Base-by-base conservation (phyloP, 37 sponge, comb jelly and placozoan species). In the Mnemiopsis leidyi region DNA sequence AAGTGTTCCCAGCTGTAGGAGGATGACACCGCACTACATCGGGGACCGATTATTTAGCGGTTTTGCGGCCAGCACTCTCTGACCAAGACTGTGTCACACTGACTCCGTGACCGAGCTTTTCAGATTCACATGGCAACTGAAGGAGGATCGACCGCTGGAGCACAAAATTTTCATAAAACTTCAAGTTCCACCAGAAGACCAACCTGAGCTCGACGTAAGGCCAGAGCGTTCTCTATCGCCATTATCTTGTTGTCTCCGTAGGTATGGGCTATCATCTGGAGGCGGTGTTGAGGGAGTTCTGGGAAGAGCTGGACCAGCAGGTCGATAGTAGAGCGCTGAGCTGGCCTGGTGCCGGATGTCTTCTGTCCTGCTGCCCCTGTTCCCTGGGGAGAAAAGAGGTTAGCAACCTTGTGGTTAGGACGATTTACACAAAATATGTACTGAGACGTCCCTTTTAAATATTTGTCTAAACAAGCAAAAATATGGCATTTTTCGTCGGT, bases 171-270 rank as follows among this genome's bases (percentile, higher is more conserved):
- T 48, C 30, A 71, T 71, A 71, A 29, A 71, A 29, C 20, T 71
- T 71, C 75, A 18, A n/a, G 30, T 29, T 28, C 5, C 75, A 18
- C 13, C 13, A 48, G 61, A 48, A 5, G 13, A 48, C 61, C 61
- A 3, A 79, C 82, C 82, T 79, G 82, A 34, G 82, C 82, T 20
- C 82, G 82, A 3, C 82, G 35, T 16, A 79, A 7, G 3, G 82
- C 82, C 1, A 79, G 82, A 36, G 82, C 82, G 37, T 79, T 79
- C 82, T 79, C 82, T 79, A 79, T 79, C 5, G 82, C 82, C 82
- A 79, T 79, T 2, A 79, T 79, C 82, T 79, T 79, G 37, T 79
- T 79, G 3, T 79, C 82, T 33, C 82, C 82, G 37, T 79, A 79
- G 36, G 82, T 79, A 16, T 79, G 82, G 21, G 82, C 82, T 3